These are phyloP conservation scores for Lumbricus terrestris DNA, from an alignment of 2,888 invertebrate species.

Conservation along the genomic window DNA sequence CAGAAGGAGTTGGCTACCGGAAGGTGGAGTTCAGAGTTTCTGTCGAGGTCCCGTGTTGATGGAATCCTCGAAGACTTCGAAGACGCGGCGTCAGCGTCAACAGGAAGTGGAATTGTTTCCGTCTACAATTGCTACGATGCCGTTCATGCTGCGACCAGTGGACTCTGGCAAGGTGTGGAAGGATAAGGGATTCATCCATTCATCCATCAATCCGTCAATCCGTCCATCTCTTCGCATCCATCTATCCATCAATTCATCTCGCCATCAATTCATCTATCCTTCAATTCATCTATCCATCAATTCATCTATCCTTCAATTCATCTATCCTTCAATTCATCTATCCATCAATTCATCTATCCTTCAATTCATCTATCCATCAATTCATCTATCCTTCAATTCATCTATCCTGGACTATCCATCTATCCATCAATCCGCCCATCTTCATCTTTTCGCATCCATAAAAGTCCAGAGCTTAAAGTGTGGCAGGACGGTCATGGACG, in stretches of 20 bases:
- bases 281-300: neutral
- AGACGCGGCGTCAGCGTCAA: neutral
- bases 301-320: neutral
- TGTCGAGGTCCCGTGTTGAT: constrained; percentile 12
- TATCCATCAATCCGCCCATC: neutral
- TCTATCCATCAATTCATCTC: neutral
- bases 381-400: neutral
- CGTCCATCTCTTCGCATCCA: neutral
- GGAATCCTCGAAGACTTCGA: constrained; percentile 15
- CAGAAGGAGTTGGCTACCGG: constrained; percentile 30
- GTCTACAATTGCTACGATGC: constrained; percentile 33
- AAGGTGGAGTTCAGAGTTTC: neutral
- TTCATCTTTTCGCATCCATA: neutral
- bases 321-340: neutral
- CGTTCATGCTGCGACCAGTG: constrained; percentile 29
- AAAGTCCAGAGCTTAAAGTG: too few relatives aligned
- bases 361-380: neutral
- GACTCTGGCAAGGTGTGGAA: constrained; percentile 31
- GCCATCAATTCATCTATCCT: neutral
- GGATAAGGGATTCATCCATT: neutral
- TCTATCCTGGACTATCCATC: too few relatives aligned
- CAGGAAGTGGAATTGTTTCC: neutral
- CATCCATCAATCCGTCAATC: neutral
- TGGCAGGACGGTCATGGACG: too few relatives aligned
- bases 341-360: neutral